Evolutionary conservation across 2,113 vertebrate genomes (phyloP).

Genomic region (Pollachius pollachius): DNA sequence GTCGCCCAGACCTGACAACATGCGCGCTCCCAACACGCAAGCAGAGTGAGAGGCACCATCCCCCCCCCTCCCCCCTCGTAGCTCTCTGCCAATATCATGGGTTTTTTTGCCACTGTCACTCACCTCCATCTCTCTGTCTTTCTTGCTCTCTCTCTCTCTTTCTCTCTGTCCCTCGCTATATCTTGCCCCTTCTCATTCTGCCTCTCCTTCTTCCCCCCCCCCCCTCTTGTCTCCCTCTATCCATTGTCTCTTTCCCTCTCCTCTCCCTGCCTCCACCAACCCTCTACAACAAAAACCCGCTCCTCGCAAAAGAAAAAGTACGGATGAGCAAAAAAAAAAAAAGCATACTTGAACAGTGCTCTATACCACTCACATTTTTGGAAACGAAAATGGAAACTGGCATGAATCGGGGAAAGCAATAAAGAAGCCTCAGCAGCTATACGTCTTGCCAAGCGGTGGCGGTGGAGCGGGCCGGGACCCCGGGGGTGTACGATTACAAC

Average conservation of each 20-base stretch:
- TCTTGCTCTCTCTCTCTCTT: not conserved
- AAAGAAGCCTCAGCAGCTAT: conserved; percentile 67
- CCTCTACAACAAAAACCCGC: not conserved
- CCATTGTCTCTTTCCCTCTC: not conserved
- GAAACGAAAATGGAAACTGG: conserved; percentile 76
- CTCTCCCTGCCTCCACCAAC: not conserved
- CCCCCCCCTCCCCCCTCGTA: too few relatives aligned
- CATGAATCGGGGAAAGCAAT: conserved; percentile 74
- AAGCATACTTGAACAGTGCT: conserved; percentile 30
- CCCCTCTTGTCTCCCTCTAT: too few relatives aligned
- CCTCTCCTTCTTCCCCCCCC: not conserved
- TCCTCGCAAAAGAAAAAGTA: conserved; percentile 6
- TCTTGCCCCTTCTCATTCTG: not conserved
- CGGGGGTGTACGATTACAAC: conserved; percentile 52
- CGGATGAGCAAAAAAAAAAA: conserved; percentile 27
- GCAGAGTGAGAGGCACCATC: too few relatives aligned
- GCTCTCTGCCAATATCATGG: too few relatives aligned
- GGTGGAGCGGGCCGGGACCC: conserved; percentile 41
- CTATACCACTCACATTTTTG: conserved; percentile 64
- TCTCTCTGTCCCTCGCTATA: conserved; percentile 4
- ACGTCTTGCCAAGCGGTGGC: conserved; percentile 62
- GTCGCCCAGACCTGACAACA: conserved; percentile 29
- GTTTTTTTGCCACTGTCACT: too few relatives aligned
- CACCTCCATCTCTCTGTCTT: too few relatives aligned
- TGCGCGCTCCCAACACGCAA: conserved; percentile 48